Percentiles rank a stretch among this genome's conserved stretches.
Conservation (phyloP, 2,888 invertebrate species). For the Arctia plantaginis region DNA sequence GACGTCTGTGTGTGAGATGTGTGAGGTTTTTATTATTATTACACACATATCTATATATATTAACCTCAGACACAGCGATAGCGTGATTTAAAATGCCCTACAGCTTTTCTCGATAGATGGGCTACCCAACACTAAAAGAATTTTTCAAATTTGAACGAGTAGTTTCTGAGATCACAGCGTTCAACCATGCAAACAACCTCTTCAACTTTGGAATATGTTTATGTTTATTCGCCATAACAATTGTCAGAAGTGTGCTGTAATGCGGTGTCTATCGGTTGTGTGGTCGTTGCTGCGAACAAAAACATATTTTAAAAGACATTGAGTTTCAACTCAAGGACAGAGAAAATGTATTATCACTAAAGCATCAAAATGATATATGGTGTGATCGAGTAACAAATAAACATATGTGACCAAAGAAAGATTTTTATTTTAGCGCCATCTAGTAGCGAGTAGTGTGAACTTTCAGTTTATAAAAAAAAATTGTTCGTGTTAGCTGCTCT, state of each 20-base stretch:
- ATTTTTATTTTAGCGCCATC: slow-evolving; percentile 21
- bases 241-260: neutral
- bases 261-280: neutral
- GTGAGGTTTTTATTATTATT: no score
- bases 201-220: neutral
- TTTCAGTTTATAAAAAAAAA: neutral
- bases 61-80: no score
- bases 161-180: no score
- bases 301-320: slow-evolving; percentile 37
- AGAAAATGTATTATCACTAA: slow-evolving; percentile 45
- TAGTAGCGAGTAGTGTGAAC: slow-evolving; percentile 20
- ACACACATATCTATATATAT: no score
- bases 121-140: no score
- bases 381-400: slow-evolving; percentile 24
- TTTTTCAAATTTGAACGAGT: no score
- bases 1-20: no score
- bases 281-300: slow-evolving; percentile 14
- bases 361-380: slow-evolving; percentile 49
- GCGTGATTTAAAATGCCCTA: no score
- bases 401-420: no score
- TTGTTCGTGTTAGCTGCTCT: neutral
- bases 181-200: no score
- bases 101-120: no score
- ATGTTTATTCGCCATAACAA: neutral
- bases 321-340: slow-evolving; percentile 49